phyloP scores from a whole-genome alignment of 2,113 vertebrate genomes.

The Perca schrenkii region DNA sequence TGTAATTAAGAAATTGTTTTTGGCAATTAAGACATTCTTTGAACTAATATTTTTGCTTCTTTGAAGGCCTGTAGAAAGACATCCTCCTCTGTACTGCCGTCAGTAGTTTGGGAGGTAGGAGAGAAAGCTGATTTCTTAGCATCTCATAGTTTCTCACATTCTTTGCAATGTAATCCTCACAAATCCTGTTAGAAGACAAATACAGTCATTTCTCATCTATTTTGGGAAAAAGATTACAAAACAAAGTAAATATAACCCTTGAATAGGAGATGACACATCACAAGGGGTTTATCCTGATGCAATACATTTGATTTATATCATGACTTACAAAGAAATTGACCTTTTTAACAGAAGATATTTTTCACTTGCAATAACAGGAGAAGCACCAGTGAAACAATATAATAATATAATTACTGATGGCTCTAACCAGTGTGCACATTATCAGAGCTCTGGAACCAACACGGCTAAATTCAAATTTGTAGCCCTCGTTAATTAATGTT shows the following conservation, averaged over 20 bases:
- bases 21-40: conserved; percentile 11
- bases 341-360: conserved; percentile 13
- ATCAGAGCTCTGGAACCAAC: neutral
- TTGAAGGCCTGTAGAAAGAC: conserved; percentile 89
- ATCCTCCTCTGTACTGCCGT: conserved; percentile 88
- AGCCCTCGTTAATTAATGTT: neutral
- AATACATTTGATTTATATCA: neutral
- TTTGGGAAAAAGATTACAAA: conserved; percentile 3
- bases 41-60: conserved; percentile 46
- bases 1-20: conserved; percentile 12
- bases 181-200: conserved; percentile 82
- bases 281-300: neutral
- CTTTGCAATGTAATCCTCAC: conserved; percentile 91
- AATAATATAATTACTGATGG: neutral
- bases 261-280: neutral
- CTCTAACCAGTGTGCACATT: neutral
- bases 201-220: conserved; percentile 16
- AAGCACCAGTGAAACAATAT: neutral
- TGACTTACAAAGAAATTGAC: neutral
- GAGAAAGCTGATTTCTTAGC: conserved; percentile 85
- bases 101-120: conserved; percentile 88
- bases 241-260: neutral
- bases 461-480: neutral
- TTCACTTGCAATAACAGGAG: neutral
- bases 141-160: conserved; percentile 72